phyloP scores from a whole-genome alignment of 2,797 vertebrate genomes.

The Arnoldichthys spilopterus region DNA sequence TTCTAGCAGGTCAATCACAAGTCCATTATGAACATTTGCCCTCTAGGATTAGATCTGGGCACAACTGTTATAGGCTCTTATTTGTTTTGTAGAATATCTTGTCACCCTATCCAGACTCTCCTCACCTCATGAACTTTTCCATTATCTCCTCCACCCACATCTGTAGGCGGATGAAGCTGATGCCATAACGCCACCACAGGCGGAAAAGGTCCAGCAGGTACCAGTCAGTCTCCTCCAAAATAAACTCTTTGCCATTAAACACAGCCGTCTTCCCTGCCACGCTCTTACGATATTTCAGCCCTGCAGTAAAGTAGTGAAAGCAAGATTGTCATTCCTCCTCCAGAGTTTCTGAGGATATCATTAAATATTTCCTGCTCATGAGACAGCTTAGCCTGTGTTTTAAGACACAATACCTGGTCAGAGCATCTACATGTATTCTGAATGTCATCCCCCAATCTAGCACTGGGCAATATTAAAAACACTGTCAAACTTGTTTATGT shows the following conservation, averaged over 20 bases:
- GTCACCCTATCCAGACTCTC: neutral
- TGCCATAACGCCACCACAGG: slow-evolving; percentile 98
- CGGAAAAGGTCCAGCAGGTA: slow-evolving; percentile 95
- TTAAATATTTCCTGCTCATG: neutral
- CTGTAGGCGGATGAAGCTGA: slow-evolving; percentile 97
- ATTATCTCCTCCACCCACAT: slow-evolving; percentile 99
- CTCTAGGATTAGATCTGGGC: too few species aligned
- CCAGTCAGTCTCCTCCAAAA: slow-evolving; percentile 98
- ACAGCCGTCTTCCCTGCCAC: slow-evolving; percentile 92
- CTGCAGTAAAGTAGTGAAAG: slow-evolving; percentile 66
- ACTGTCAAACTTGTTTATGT: too few species aligned
- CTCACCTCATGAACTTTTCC: slow-evolving; percentile 99
- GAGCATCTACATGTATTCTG: too few species aligned
- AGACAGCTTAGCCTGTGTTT: too few species aligned
- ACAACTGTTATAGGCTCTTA: too few species aligned
- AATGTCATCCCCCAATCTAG: too few species aligned
- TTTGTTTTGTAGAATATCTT: too few species aligned
- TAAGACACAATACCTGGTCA: too few species aligned
- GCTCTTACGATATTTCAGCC: slow-evolving; percentile 89
- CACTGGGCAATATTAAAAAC: too few species aligned
- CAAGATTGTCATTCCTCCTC: neutral
- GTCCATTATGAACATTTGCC: too few species aligned
- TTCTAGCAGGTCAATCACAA: too few species aligned
- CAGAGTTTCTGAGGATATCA: neutral
- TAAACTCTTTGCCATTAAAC: slow-evolving; percentile 89